Base-by-base conservation (phyloP, 2,797 vertebrate species). In the Pteropus rufus region DNA sequence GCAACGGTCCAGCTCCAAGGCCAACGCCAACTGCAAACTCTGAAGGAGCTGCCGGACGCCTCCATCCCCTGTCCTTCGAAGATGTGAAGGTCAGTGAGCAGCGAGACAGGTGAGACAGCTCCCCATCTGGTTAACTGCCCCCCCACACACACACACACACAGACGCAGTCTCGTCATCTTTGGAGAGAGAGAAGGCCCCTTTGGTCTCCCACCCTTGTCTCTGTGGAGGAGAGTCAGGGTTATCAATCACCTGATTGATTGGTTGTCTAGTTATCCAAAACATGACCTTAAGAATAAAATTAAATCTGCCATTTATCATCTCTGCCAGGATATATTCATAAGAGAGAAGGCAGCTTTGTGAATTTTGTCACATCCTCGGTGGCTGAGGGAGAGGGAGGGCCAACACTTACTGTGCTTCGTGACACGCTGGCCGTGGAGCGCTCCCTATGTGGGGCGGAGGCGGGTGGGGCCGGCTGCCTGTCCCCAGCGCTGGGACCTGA, bases 271-370 rank as follows among this genome's bases (percentile, higher is more conserved):
- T 96, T 97, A 97, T 95, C 97, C 95, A 97, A 97, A 97, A 95
- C 96, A 96, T 95, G 97, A 97, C 97, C 97, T 97, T 97, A 98
- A 96, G 94, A 91, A 96, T 83, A 95, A 97, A 96, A 97, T 97
- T 88, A 96, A 96, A 95, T 77, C 89, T 86, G 77, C 92, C 95
- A 97, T 97, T 96, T 91, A 95, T 97, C 97, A 92, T 94, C 85
- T 94, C 93, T 95, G 93, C 75, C 39, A 90, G 91, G 96, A 90
- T 88, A 64, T 80, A 95, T 93, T 96, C 95, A 95, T 96, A 91
- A 92, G 80, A 95, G 96, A 58, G n/a, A 89, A 84, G 1, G 49
- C 60, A 5, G 93, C 95, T 81, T 49, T 88, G 94, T 94, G 94
- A 93, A 93, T 88, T 93, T 89, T 72, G 97, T 94, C 65, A 73